Evolutionary conservation across 2,797 vertebrate species (phyloP).

Genomic region (Arnoldichthys spilopterus): DNA sequence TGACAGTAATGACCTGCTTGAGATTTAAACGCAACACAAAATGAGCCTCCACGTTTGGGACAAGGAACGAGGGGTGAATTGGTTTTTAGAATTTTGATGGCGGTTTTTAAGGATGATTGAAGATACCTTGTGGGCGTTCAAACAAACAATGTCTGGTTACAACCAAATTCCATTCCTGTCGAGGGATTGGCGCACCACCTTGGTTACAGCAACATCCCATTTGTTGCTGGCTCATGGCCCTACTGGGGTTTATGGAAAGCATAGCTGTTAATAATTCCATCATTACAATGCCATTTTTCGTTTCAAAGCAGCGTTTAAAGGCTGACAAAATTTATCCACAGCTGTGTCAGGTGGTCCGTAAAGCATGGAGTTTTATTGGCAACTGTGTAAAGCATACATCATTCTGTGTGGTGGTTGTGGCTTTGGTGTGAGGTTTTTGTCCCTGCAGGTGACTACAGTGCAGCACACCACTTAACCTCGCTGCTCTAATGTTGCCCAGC

Average conservation of each 20-base stretch:
- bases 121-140: constrained; percentile 38
- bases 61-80: constrained; percentile 37
- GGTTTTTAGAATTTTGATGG: constrained; percentile 52
- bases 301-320: constrained; percentile 32
- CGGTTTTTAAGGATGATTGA: constrained; percentile 54
- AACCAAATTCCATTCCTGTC: constrained; percentile 53
- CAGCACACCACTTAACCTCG: constrained; percentile 57
- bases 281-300: constrained; percentile 33
- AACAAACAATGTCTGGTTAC: constrained; percentile 53
- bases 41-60: constrained; percentile 40
- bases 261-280: constrained; percentile 41
- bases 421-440: constrained; percentile 32
- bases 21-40: constrained; percentile 57
- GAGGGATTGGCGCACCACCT: constrained; percentile 43
- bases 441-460: constrained; percentile 48
- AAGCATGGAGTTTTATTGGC: constrained; percentile 32
- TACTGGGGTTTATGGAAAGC: constrained; percentile 29
- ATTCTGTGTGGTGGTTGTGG: constrained; percentile 40
- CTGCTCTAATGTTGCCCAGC: constrained; percentile 67
- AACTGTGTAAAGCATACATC: constrained; percentile 30
- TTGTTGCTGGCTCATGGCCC: constrained; percentile 34
- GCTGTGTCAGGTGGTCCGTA: constrained; percentile 38
- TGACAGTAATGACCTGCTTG: constrained; percentile 60
- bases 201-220: constrained; percentile 45
- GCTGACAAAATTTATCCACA: constrained; percentile 8